Evolutionary conservation across 2,888 invertebrate species (phyloP), one percentile per base, ranked within the genome.

Genomic region (Pharmacophagus antenor): DNA sequence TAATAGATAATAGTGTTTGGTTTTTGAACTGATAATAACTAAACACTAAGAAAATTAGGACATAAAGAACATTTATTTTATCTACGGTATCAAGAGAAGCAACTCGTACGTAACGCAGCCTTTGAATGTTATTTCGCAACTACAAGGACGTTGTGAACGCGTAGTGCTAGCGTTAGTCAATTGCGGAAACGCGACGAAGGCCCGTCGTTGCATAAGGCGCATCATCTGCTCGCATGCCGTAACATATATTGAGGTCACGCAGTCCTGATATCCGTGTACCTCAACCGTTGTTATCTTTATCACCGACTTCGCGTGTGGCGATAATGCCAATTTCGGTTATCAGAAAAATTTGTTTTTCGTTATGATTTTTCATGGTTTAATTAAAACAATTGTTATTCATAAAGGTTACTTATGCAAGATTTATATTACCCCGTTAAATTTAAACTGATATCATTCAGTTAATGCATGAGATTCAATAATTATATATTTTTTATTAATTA

Each of bases 171-270:
- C n/a, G 52, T 56, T 61, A 56, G 61, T 52, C 52, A 56, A 61
- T 56, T 41, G 61, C 55, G 61, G 61, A 56, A 56, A 53, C 51
- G 51, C 22, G 17, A 25, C 46, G 22, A n/a, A 37, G 56, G 44
- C 20, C 15, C 37, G 48, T n/a, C 18, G 51, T 56, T 56, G 61
- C 61, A 47, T 56, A 52, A 56, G 31, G 18, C 51, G 22, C 49
- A 55, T 56, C 60, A 41, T 61, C 56, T 56, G 55, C 41, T 22
- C 8, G 44, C 18, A 42, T 21, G 54, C 41, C 21, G n/a, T n/a
- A n/a, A n/a, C n/a, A 46, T 25, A 27, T 58, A 59, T 59, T 23
- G 55, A 59, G 49, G 42, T 49, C 58, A 49, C 37, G 10, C 47
- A 5, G 1, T n/a, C 15, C 50, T 54, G 49, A 50, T 54, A 59